Evolutionary conservation across 35 echinoderm and acorn worm species (phyloP).

Genomic region (Ophiothrix spiculata): DNA sequence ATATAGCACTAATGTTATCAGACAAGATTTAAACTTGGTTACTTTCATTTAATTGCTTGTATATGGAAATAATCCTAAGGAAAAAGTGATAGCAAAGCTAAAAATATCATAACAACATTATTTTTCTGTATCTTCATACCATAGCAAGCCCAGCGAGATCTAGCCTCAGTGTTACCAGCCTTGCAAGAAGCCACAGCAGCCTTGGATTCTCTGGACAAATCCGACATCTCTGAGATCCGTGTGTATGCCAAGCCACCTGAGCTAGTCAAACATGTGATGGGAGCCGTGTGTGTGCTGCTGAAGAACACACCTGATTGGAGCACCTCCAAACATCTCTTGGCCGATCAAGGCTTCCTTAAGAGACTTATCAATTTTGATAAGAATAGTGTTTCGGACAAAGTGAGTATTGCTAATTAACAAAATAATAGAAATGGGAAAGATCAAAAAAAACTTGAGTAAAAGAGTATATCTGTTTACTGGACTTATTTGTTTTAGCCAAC

Average conservation of each 20-base stretch:
- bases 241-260: constrained; percentile 85
- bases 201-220: constrained; percentile 89
- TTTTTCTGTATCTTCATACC: too few species aligned
- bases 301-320: constrained; percentile 89
- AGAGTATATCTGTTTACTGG: too few species aligned
- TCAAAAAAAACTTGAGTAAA: too few species aligned
- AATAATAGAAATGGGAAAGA: neutral
- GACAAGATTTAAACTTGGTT: too few species aligned
- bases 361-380: constrained; percentile 95
- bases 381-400: constrained; percentile 89
- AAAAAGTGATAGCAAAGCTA: too few species aligned
- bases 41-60: too few species aligned
- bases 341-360: constrained; percentile 87
- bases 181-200: constrained; percentile 86
- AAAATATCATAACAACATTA: too few species aligned
- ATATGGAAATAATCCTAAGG: too few species aligned
- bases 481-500: too few species aligned
- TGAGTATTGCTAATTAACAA: constrained; percentile 21
- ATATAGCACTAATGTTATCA: too few species aligned
- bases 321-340: constrained; percentile 81
- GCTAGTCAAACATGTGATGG: constrained; percentile 95
- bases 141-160: constrained; percentile 98
- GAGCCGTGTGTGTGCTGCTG: constrained; percentile 86
- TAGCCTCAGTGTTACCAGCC: constrained; percentile 91
- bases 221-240: constrained; percentile 95